These are phyloP conservation scores for Laticauda laticaudata DNA, from an alignment of 2,113 vertebrate genomes.

Conservation along the genomic window DNA sequence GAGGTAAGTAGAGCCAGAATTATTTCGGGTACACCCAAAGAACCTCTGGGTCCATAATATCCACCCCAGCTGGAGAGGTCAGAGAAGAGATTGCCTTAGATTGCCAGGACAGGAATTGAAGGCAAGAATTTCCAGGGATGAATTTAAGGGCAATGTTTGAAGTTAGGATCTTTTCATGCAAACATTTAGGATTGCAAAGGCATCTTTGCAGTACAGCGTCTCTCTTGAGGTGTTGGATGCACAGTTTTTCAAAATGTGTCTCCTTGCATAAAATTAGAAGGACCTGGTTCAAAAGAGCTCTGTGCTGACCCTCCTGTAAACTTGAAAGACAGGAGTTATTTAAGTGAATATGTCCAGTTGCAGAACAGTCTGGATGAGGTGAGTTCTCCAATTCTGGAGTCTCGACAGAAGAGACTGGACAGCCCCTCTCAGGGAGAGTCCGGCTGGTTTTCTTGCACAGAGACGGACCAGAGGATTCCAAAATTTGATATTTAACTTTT, in stretches of 20 bases:
- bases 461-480: neutral
- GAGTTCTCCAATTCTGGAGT: too few species aligned
- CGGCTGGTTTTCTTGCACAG: too few species aligned
- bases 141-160: neutral
- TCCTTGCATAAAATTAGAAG: neutral
- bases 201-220: neutral
- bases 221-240: neutral
- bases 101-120: neutral
- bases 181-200: neutral
- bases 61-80: neutral
- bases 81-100: neutral
- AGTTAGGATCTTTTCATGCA: neutral
- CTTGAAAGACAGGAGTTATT: too few species aligned
- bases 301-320: too few species aligned
- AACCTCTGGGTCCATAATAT: neutral
- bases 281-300: neutral
- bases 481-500: neutral
- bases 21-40: neutral
- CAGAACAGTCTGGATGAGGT: too few species aligned
- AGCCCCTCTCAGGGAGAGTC: too few species aligned
- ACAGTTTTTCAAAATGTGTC: neutral
- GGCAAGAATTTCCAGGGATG: neutral
- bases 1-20: slow-evolving; percentile 75
- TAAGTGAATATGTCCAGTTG: too few species aligned
- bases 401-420: too few species aligned